Percentiles rank a stretch among this genome's conserved stretches.
Conservation (phyloP, 2,797 vertebrate species). For the Pelodytes ibericus region DNA sequence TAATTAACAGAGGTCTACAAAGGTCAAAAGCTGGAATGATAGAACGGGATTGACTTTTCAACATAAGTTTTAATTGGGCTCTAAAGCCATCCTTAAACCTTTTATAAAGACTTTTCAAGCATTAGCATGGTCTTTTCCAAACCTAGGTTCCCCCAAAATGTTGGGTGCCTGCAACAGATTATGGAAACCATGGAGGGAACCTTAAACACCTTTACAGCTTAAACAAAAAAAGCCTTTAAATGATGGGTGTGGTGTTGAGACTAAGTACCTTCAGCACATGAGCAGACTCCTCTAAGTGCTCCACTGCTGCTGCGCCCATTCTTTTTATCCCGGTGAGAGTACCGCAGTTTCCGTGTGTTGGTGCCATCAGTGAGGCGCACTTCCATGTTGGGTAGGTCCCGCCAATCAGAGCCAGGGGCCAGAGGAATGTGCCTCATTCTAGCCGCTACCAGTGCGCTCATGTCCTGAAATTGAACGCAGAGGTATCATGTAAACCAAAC, state of each 20-base stretch:
- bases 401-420: conserved; percentile 93
- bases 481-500: not conserved
- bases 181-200: too few relatives aligned
- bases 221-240: too few relatives aligned
- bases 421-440: conserved; percentile 94
- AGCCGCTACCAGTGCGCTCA: conserved; percentile 93
- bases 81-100: too few relatives aligned
- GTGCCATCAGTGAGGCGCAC: conserved; percentile 88
- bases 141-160: too few relatives aligned
- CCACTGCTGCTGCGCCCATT: conserved; percentile 85
- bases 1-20: too few relatives aligned
- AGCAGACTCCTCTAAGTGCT: conserved; percentile 87
- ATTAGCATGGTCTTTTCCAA: too few relatives aligned
- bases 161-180: too few relatives aligned
- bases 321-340: conserved; percentile 86
- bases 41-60: too few relatives aligned
- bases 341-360: conserved; percentile 86
- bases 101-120: too few relatives aligned
- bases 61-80: too few relatives aligned
- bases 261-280: conserved; percentile 83
- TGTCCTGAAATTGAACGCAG: conserved; percentile 86
- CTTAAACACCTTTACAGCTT: too few relatives aligned
- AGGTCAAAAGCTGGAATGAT: too few relatives aligned
- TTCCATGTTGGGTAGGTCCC: conserved; percentile 94
- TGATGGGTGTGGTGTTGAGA: not conserved